Evolutionary conservation across 2,888 invertebrate genomes (phyloP).

Genomic region (Xylota segnis): DNA sequence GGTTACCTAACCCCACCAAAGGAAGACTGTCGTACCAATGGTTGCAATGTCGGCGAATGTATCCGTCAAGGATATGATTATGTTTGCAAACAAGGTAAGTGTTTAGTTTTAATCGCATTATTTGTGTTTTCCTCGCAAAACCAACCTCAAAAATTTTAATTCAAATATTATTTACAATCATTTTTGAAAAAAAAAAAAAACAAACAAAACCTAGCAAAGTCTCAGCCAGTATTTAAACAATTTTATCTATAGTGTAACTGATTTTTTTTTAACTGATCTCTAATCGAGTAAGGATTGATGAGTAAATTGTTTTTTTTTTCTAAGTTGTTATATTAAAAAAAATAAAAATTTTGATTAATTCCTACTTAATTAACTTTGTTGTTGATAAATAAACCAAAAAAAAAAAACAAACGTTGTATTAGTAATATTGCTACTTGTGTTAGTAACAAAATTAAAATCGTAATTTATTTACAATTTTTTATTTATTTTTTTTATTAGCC

Average conservation of each 20-base stretch:
- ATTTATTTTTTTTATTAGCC: slow-evolving; percentile 43
- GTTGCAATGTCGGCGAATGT: slow-evolving; percentile 94
- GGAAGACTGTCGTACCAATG: slow-evolving; percentile 92
- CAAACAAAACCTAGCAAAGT: slow-evolving; percentile 39
- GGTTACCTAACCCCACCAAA: slow-evolving; percentile 83
- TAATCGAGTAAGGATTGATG: slow-evolving; percentile 74
- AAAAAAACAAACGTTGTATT: slow-evolving; percentile 8
- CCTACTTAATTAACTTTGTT: slow-evolving; percentile 72
- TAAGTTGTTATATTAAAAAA: slow-evolving; percentile 53
- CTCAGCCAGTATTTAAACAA: slow-evolving; percentile 64
- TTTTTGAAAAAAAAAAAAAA: background rate
- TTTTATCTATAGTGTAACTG: slow-evolving; percentile 31
- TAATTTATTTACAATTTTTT: slow-evolving; percentile 1
- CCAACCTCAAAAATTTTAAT: slow-evolving; percentile 6
- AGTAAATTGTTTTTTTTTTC: slow-evolving; percentile 37
- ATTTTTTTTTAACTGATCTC: slow-evolving; percentile 39
- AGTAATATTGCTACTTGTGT: slow-evolving; percentile 53
- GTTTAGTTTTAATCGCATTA: slow-evolving; percentile 50
- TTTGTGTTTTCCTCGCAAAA: slow-evolving; percentile 26
- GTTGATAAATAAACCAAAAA: slow-evolving; percentile 67
- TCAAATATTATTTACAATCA: background rate
- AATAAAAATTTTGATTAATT: slow-evolving; percentile 13
- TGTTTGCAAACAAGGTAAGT: slow-evolving; percentile 86
- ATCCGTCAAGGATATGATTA: slow-evolving; percentile 93
- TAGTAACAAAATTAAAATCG: slow-evolving; percentile 66